Evolutionary conservation across 2,797 vertebrate species (phyloP), one percentile per base, ranked within the genome.

Genomic region (Dryobates pubescens): DNA sequence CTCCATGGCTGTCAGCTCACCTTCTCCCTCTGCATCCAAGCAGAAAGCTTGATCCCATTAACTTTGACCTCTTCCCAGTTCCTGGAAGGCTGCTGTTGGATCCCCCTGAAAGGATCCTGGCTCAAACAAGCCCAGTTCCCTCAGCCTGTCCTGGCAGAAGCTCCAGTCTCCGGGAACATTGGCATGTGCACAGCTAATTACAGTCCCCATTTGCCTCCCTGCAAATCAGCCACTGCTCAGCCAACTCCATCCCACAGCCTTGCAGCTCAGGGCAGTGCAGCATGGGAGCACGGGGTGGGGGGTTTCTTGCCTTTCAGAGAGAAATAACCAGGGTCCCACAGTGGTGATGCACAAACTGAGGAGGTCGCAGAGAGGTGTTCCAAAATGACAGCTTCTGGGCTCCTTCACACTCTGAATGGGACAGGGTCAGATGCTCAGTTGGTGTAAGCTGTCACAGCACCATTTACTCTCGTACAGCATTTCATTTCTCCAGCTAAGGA

Each of bases 21-120:
- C 53, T 54, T 1, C 23, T 79, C 22, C 10, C 22, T 41, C 5
- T 3, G 22, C 38, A 7, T 4, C 58, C 8, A 4, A 34, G 29
- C 10, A 56, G 54, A 27, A 29, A 5, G 10, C n/a, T 27, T 22
- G 63, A 14, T 49, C 68, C 10, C 2, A 0, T 13, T 18, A 0
- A 17, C 61, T 49, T 4, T 8, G 24, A 10, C 27, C 16, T 8
- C 71, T 11, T 8, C 29, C 7, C 13, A 3, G 63, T 3, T 45
- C 30, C 30, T 9, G 15, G 8, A 10, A 51, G n/a, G 56, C 13
- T 34, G 19, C 12, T 51, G 49, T 20, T 45, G 32, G 18, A 8
- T 32, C 4, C 63, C 12, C 5, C 23, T 26, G 17, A 10, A 29
- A 19, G 17, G 10, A 41, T 29, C 45, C 29, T 23, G 29, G 43